These are phyloP conservation scores for Carabus problematicus DNA, from an alignment of 2,888 invertebrate species.

Conservation along the genomic window DNA sequence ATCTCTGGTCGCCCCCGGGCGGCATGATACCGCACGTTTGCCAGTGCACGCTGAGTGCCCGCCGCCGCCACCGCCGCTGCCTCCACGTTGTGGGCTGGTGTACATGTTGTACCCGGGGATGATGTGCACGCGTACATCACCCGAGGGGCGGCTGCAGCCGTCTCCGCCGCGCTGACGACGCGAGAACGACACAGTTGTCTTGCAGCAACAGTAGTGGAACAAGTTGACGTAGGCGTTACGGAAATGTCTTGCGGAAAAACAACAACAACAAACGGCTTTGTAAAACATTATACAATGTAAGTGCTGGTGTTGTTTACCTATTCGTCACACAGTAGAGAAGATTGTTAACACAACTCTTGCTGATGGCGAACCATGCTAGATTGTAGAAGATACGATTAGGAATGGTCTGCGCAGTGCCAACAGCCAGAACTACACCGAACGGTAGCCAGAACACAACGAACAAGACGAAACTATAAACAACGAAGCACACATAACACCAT, in stretches of 20 bases:
- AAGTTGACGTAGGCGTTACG: constrained; percentile 74
- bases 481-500: constrained; percentile 52
- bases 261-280: not conserved
- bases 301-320: constrained; percentile 50
- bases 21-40: constrained; percentile 55
- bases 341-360: constrained; percentile 73
- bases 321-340: constrained; percentile 72
- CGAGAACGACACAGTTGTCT: constrained; percentile 73
- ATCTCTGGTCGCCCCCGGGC: constrained; percentile 61
- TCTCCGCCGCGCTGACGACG: constrained; percentile 63
- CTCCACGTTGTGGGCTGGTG: constrained; percentile 66
- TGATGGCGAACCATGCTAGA: constrained; percentile 73
- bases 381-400: constrained; percentile 68
- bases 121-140: constrained; percentile 77
- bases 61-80: constrained; percentile 49
- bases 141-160: constrained; percentile 58
- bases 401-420: constrained; percentile 62
- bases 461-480: constrained; percentile 63
- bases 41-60: constrained; percentile 40
- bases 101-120: constrained; percentile 75
- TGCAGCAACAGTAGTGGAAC: constrained; percentile 83
- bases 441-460: constrained; percentile 74
- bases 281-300: constrained; percentile 5
- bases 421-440: constrained; percentile 67
- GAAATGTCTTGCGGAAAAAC: constrained; percentile 61